Conservation (phyloP, 2,113 vertebrate genomes). For the Catharus fuscescens region DNA sequence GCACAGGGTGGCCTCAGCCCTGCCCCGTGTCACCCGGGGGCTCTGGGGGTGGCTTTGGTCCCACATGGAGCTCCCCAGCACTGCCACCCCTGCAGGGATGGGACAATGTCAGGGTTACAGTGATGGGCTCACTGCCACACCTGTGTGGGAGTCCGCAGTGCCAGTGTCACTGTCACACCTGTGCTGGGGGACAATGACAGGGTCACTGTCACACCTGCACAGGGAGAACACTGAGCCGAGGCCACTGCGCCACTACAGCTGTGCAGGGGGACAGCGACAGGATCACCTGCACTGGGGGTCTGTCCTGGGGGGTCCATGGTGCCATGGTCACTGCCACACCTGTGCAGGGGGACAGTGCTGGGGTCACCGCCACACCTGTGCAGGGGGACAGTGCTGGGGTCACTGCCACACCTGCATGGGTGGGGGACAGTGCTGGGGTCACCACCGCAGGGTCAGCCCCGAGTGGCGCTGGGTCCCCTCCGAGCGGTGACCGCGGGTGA, state of each 20-base stretch:
- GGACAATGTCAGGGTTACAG: neutral
- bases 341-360: neutral
- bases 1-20: neutral
- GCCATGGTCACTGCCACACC: fast-evolving
- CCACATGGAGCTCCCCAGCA: neutral
- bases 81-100: neutral
- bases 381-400: neutral
- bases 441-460: neutral
- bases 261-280: neutral
- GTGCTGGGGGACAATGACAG: neutral
- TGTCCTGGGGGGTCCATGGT: neutral
- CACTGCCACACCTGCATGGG: neutral
- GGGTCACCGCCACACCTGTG: no score
- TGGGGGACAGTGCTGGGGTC: no score
- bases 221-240: neutral
- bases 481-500: no score
- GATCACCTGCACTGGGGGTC: neutral
- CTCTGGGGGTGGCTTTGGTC: neutral
- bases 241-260: neutral
- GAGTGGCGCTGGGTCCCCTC: neutral
- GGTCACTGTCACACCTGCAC: neutral
- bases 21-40: fast-evolving
- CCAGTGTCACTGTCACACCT: neutral
- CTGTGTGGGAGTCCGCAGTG: neutral
- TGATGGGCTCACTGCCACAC: neutral